Evolutionary conservation across 2,797 vertebrate species (phyloP).

Genomic region (Yasuhikotakia modesta): DNA sequence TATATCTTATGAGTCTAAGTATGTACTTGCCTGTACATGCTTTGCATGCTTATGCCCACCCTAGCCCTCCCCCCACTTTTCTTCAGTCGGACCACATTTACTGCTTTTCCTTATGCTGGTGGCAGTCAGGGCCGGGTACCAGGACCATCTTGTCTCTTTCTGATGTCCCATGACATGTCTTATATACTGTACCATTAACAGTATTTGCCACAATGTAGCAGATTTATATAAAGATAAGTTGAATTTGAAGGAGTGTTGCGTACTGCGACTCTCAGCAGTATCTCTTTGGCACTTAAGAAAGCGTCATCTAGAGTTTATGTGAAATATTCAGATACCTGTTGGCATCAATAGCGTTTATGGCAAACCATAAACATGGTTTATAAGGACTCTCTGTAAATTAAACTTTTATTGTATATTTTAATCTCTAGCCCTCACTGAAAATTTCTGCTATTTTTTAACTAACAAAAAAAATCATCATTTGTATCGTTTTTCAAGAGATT

Average conservation of each 20-base stretch:
- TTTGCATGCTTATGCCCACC: neutral
- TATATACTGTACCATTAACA: neutral
- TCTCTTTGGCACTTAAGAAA: constrained; percentile 19
- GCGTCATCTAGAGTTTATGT: constrained; percentile 33
- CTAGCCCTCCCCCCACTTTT: neutral
- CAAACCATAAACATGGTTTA: too few species aligned
- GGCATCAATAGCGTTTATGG: too few species aligned
- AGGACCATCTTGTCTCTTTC: neutral
- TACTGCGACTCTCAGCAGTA: constrained; percentile 24
- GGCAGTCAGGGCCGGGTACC: constrained; percentile 8
- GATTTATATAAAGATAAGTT: constrained; percentile 10
- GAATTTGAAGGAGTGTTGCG: too few species aligned
- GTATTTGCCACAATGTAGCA: constrained; percentile 10
- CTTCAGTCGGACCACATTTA: constrained; percentile 5
- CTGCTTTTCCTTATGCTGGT: neutral
- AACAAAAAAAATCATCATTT: too few species aligned
- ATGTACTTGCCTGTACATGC: neutral
- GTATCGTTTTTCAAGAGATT: too few species aligned
- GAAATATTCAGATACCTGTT: constrained; percentile 24
- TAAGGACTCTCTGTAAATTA: too few species aligned
- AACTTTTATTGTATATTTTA: too few species aligned
- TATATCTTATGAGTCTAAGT: neutral
- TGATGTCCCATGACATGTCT: too few species aligned
- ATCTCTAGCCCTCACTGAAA: too few species aligned
- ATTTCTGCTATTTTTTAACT: too few species aligned